Evolutionary conservation across 2,888 invertebrate genomes (phyloP), one percentile per base, ranked within the genome.

Genomic region (Barypeithes pellucidus): DNA sequence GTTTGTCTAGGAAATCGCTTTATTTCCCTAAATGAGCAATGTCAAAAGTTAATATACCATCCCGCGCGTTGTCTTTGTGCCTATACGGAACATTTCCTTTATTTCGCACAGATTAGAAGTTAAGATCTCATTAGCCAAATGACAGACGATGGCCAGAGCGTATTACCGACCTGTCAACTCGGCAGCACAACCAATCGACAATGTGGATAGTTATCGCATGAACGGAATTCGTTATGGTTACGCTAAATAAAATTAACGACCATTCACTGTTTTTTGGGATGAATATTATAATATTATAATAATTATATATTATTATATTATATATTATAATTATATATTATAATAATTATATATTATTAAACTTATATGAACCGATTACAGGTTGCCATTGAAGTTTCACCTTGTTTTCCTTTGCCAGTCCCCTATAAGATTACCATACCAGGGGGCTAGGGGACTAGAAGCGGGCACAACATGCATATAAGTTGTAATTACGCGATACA

Each of bases 71-170:
- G 39, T 69, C 69, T 69, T 69, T 41, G 50, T 33, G 20, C 57
- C 43, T 52, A 60, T 50, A 72, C 72, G 54, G 73, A 68, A 68
- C 57, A 59, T 73, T 73, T 73, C 69, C 77, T 76, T 75, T 78
- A 75, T 66, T 73, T 76, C 75, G 60, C 76, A 66, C 72, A 82
- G 83, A 83, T 83, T 81, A 81, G 80, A 79, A 77, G 77, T 78
- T 77, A 81, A 82, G 82, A 84, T 84, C 85, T 84, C 84, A 84
- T 85, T 85, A 85, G 81, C 79, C 79, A 79, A 81, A 82, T 83
- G 85, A 84, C 85, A 84, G 83, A 83, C 84, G 83, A 83, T 83
- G 83, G 84, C 83, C 83, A 80, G 77, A 77, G 66, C 62, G 66
- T 67, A 74, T 74, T 74, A 74, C 54, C 67, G 54, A 60, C 76